A percentile compares a stretch with the other conserved stretches of the same genome.
phyloP scores from a whole-genome alignment of 2,888 invertebrate genomes.

The Notodonta ziczac region DNA sequence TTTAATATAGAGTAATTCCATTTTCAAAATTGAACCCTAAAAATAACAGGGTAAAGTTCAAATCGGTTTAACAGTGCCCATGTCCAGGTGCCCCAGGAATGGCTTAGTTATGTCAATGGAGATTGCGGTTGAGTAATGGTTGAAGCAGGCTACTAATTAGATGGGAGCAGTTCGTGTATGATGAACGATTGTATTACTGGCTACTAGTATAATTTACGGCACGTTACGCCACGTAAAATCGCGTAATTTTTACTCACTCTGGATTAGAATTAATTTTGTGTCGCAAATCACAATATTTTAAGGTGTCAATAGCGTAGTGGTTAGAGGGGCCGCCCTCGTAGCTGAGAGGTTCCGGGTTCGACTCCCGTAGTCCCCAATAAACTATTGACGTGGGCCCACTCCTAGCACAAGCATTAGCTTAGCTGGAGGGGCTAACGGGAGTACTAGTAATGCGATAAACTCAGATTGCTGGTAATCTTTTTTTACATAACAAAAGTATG shows the following conservation, averaged over 20 bases:
- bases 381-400: no score
- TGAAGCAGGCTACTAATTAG: slow-evolving; percentile 30
- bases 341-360: no score
- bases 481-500: no score
- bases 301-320: no score
- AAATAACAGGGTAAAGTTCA: background rate
- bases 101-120: slow-evolving; percentile 53
- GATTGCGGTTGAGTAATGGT: slow-evolving; percentile 42
- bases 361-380: no score
- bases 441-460: no score
- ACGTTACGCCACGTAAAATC: background rate
- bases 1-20: slow-evolving; percentile 29
- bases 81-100: slow-evolving; percentile 28
- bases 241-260: background rate
- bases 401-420: no score
- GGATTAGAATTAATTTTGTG: no score
- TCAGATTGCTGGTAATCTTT: no score
- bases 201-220: background rate
- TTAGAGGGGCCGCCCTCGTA: no score
- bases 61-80: background rate
- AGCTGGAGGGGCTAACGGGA: no score
- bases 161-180: slow-evolving; percentile 43
- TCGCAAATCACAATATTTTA: no score
- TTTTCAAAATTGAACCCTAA: slow-evolving; percentile 17
- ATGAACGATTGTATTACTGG: slow-evolving; percentile 24